Evolutionary conservation across 1,140 invertebrate species (phyloP).

Genomic region (Rhopalosiphum maidis): DNA sequence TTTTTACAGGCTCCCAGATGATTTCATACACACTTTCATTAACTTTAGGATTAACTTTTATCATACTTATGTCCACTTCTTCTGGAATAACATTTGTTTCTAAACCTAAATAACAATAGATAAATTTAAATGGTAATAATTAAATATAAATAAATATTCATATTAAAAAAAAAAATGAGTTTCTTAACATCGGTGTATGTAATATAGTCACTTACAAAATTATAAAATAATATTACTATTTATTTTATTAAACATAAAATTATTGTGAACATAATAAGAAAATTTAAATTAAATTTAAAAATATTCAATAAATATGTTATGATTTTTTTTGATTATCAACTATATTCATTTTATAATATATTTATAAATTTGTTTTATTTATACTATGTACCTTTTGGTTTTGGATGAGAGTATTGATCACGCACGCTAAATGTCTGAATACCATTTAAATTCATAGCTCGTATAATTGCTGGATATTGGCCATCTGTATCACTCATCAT

Average conservation of each 20-base stretch:
- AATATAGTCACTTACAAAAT: not conserved
- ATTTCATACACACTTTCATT: conserved; percentile 63
- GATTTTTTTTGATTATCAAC: no score
- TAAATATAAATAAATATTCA: not conserved
- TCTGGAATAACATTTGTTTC: conserved; percentile 72
- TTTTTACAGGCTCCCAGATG: conserved; percentile 75
- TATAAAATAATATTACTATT: not conserved
- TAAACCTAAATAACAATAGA: conserved; percentile 7
- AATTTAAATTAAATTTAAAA: not conserved
- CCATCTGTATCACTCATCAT: conserved; percentile 80
- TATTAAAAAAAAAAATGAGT: not conserved
- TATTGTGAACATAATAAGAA: not conserved
- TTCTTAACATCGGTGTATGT: not conserved
- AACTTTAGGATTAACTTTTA: conserved; percentile 71
- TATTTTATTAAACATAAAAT: not conserved
- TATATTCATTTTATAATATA: not conserved
- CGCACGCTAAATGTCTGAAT: conserved; percentile 76
- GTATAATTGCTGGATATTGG: conserved; percentile 76
- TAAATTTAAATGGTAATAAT: conserved; percentile 62
- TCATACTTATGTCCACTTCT: conserved; percentile 68
- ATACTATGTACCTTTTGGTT: conserved; percentile 61
- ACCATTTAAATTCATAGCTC: conserved; percentile 68
- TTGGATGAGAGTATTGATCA: conserved; percentile 72
- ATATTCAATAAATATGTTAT: no score
- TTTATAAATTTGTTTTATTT: not conserved